Evolutionary conservation across 2,797 vertebrate species (phyloP), one percentile per base, ranked within the genome.

Genomic region (Telmatherina bonti): DNA sequence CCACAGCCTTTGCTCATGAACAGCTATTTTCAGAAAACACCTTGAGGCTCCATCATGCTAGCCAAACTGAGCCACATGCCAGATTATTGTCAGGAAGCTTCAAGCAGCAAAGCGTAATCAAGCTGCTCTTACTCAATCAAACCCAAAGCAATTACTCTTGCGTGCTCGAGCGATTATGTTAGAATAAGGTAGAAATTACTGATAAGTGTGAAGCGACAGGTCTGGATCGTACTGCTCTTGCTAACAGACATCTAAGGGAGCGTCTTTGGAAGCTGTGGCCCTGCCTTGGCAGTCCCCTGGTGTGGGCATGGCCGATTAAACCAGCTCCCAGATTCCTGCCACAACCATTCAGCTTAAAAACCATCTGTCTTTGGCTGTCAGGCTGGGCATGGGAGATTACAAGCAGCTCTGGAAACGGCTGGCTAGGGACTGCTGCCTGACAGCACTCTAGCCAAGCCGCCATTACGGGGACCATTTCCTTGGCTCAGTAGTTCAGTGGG

Each of bases 281-380:
- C 89, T 74, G 85, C 81, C 84, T 81, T 89, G 87, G 87, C 83
- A 88, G 85, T 92, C 86, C 90, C 90, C 67, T 77, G 76, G 78
- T 70, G 82, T 77, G 83, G 85, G 79, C 84, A 88, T 66, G 85
- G 88, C 85, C 78, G 87, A 91, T 92, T 94, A 91, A 92, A 87
- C 88, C 84, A 74, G 84, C 84, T 92, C 86, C 87, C 90, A 84
- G 84, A 90, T 89, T 93, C 86, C 85, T 91, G 87, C 86, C 87
- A 90, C 84, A 92, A 88, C 89, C 91, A 92, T 92, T 94, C 91
- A 88, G 89, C 90, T 94, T 93, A 87, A 90, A 92, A 94, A 93
- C 88, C 91, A 93, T 93, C 93, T 93, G 93, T 93, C 92, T 90
- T 88, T 88, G 89, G 87, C 89, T 91, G 88, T 91, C 91, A 92